phyloP scores from a whole-genome alignment of 1,140 invertebrate species.

The Fopius arisanus region DNA sequence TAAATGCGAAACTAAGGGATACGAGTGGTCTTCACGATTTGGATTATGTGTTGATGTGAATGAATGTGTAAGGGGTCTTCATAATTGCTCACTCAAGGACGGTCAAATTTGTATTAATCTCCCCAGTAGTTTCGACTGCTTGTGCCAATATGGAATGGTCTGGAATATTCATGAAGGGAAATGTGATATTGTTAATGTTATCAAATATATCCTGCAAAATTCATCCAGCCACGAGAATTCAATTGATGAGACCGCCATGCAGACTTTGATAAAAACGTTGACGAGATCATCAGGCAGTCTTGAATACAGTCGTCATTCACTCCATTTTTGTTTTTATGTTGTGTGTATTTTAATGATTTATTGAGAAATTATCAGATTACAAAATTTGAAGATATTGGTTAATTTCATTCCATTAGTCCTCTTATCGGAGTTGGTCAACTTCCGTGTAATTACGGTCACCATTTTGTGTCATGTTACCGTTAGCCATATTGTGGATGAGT shows the following conservation, averaged over 20 bases:
- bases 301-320: neutral
- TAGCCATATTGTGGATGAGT: constrained; percentile 39
- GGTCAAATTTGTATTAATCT: constrained; percentile 68
- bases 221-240: neutral
- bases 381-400: neutral
- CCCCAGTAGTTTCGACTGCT: constrained; percentile 64
- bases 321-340: neutral
- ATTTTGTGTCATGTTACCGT: constrained; percentile 15
- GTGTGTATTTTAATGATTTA: neutral
- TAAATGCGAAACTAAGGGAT: constrained; percentile 62
- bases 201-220: constrained; percentile 26
- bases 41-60: constrained; percentile 72
- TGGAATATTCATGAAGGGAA: constrained; percentile 47
- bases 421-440: neutral
- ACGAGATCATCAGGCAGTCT: constrained; percentile 29
- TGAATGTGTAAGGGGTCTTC: constrained; percentile 63
- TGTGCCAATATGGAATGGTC: constrained; percentile 63
- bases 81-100: constrained; percentile 58
- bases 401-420: neutral
- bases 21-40: constrained; percentile 68
- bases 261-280: constrained; percentile 31
- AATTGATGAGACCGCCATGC: constrained; percentile 26
- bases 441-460: neutral
- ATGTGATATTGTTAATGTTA: constrained; percentile 37
- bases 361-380: no score